Conservation (phyloP, 1,140 invertebrate genomes). For the Paracyclopina nana region DNA sequence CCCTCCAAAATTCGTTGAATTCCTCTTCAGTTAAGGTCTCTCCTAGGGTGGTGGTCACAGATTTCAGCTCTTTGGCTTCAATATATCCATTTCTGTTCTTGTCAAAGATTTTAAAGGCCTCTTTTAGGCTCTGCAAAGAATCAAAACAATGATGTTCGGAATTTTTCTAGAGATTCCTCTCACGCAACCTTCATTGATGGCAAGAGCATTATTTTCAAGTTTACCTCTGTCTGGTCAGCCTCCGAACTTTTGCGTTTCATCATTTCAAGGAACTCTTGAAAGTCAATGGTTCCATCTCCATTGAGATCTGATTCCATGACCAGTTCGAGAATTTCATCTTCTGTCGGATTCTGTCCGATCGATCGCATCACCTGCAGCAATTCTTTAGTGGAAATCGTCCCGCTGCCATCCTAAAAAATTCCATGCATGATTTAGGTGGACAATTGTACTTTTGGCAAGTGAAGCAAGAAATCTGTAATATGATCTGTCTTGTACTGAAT, state of each 20-base stretch:
- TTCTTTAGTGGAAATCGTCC: slow-evolving; percentile 15
- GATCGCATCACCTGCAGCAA: slow-evolving; percentile 12
- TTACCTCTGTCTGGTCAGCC: slow-evolving; percentile 27
- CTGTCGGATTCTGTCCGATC: slow-evolving; percentile 13
- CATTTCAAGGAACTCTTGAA: slow-evolving; percentile 36
- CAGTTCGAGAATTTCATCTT: slow-evolving; percentile 10
- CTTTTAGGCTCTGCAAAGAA: slow-evolving; percentile 1
- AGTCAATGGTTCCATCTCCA: slow-evolving; percentile 31
- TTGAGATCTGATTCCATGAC: slow-evolving; percentile 14
- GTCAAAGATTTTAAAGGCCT: slow-evolving; percentile 16
- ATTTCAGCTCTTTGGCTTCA: slow-evolving; percentile 9
- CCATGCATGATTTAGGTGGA: too few relatives aligned
- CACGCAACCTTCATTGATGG: too few relatives aligned
- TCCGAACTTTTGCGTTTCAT: slow-evolving; percentile 32
- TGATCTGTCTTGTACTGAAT: too few relatives aligned
- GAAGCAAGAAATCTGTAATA: too few relatives aligned
- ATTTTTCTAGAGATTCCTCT: too few relatives aligned
- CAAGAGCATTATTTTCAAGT: too few relatives aligned
- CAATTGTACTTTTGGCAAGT: too few relatives aligned
- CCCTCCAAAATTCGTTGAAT: slow-evolving; percentile 8
- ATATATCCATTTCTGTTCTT: slow-evolving; percentile 9
- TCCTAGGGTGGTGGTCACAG: slow-evolving; percentile 6
- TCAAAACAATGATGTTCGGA: too few relatives aligned
- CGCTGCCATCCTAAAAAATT: slow-evolving; percentile 12
- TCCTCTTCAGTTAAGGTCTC: slow-evolving; percentile 7